Evolutionary conservation across 2,113 vertebrate species (phyloP), one percentile per base, ranked within the genome.

Genomic region (Cavia aperea): DNA sequence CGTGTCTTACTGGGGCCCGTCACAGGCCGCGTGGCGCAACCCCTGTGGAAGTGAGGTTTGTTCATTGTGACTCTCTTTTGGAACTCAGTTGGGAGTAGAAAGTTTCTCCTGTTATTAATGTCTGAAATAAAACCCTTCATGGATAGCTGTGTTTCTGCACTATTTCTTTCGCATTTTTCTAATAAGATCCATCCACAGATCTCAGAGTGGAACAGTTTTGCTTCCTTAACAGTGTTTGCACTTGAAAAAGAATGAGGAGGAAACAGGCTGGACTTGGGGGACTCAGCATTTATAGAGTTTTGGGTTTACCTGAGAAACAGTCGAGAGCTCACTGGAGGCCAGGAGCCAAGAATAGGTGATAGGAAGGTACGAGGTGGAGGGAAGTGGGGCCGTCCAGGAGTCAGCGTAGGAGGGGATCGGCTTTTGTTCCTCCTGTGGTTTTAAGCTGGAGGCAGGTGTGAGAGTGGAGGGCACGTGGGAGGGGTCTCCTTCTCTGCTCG

Each of bases 1-100:
- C 3, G 13, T 88, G 68, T 63, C 86, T 81, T 51, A 18, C 43
- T 63, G 77, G 49, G 33, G 7, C 19, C 66, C 15, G 0, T 70
- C 58, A 10, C 19, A 51, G 81, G 54, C 36, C 23, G 21, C 24
- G 11, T 29, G 18, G 2, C 56, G 43, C 4, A 39, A 2, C 49
- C 29, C 23, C 4, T 84, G 65, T 78, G 49, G 18, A 66, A 85
- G 26, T 82, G 51, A 12, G 29, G 65, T 68, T 78, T 68, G 26
- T 81, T 96, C 75, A 8, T 65, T 83, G 31, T 65, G 26, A 15
- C 51, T 36, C 26, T 95, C 31, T 26, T 88, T 87, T 81, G 78
- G 33, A 89, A 92, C 70, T 58, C 39, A 23, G 1, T 29, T 79
- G 82, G 39, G 88, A 81, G 83, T 83, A 94, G 63, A 51, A 68